Base-by-base conservation (phyloP, 2,797 vertebrate species). In the Myotis daubentonii region DNA sequence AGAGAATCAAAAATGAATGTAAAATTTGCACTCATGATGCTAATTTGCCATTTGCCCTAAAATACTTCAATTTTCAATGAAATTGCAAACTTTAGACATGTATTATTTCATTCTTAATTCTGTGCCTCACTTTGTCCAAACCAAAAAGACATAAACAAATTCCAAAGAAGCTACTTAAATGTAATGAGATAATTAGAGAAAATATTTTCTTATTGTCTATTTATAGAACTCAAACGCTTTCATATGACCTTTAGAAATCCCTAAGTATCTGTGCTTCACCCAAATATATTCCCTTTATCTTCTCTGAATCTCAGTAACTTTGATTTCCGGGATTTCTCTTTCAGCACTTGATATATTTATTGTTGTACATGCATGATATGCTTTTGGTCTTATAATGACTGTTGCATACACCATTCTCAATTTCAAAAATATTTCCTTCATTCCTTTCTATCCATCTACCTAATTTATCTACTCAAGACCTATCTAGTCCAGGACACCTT, bases 81-180 rank as follows among this genome's bases (percentile, higher is more conserved):
- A 81, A 93, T 12, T 70, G 3, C 5, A 85, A 83, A 80, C 0
- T n/a, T 68, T 38, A 88, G 15, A 16, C 49, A 22, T 19, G 10
- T 15, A 79, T 65, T 53, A 82, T 85, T 75, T 87, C 3, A 86
- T 47, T 75, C 4, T 33, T 90, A 92, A 65, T 80, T 79, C 12
- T 79, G 22, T 90, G 23, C 23, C 88, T 96, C 70, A 68, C 19
- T 75, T 75, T 95, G 51, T 86, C 70, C 38, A 94, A 91, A 71
- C 16, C 25, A 85, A n/a, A 90, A 90, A 60, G 23, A 88, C 22
- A 80, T 74, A 95, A 66, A 86, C 2, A 90, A 81, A 93, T 53
- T 75, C 17, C 17, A 65, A 89, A 95, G 13, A 89, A 89, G 10
- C 44, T 11, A 44, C 41, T 79, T 9, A 92, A 95, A 93, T 88